Percentiles rank a stretch among this genome's conserved stretches.
phyloP scores from a whole-genome alignment of 2,113 vertebrate species.

The Solenodon paradoxus region DNA sequence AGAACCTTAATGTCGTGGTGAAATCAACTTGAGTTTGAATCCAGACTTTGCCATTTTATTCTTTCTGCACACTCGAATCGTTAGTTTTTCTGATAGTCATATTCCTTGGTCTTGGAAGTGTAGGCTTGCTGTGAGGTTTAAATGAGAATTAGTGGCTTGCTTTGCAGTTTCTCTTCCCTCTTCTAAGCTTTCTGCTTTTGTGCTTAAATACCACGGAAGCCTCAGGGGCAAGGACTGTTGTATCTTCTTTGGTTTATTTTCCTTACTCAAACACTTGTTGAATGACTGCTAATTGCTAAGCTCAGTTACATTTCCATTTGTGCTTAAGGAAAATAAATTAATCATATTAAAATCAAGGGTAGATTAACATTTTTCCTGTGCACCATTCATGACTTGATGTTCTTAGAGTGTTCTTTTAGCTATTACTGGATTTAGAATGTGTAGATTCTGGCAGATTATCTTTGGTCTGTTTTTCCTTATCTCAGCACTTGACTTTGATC shows the following conservation, averaged over 20 bases:
- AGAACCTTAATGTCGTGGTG: not conserved
- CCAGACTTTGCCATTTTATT: not conserved
- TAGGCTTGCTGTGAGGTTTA: not conserved
- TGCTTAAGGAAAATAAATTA: not conserved
- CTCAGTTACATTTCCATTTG: slow-evolving; percentile 28
- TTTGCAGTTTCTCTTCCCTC: not conserved
- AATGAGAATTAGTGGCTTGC: not conserved
- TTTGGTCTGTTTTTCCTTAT: slow-evolving; percentile 10
- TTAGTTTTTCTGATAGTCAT: not conserved
- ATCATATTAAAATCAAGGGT: slow-evolving; percentile 15
- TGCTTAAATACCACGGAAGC: not conserved
- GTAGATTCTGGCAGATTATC: slow-evolving; percentile 7
- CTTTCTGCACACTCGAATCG: not conserved
- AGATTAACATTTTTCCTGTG: not conserved
- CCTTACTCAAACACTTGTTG: not conserved
- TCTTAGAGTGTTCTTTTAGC: slow-evolving; percentile 13
- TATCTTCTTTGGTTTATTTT: not conserved
- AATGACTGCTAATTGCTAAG: not conserved
- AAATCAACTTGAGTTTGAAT: not conserved
- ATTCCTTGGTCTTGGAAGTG: slow-evolving; percentile 40
- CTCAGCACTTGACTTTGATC: not conserved
- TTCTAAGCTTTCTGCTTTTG: slow-evolving; percentile 24
- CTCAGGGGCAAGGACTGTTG: not conserved
- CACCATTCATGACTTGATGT: not conserved
- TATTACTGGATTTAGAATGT: not conserved